Percentiles rank a stretch among this genome's conserved stretches.
phyloP scores from a whole-genome alignment of 2,797 vertebrate genomes.

The Myotis myotis region DNA sequence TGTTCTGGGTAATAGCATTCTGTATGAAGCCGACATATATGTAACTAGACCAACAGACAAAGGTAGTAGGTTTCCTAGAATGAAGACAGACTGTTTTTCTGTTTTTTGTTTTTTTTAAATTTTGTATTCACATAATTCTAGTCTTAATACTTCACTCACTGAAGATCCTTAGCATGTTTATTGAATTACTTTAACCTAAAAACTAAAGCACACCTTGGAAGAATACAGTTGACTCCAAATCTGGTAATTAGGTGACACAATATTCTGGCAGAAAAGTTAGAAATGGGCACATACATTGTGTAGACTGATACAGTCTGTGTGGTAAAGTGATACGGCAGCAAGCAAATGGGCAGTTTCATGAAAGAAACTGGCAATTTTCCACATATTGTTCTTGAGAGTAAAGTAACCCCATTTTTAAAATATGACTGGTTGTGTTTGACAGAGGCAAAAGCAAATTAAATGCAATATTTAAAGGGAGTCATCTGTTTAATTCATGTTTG shows the following conservation, averaged over 20 bases:
- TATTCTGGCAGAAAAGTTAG: background rate
- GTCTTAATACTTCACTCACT: background rate
- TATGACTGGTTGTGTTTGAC: background rate
- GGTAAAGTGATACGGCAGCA: background rate
- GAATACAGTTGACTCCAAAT: background rate
- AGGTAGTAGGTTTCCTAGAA: background rate
- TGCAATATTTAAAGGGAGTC: background rate
- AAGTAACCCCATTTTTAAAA: constrained; percentile 26
- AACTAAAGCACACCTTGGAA: background rate
- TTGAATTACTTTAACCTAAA: background rate
- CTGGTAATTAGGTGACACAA: background rate
- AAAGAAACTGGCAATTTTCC: background rate
- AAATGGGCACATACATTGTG: background rate
- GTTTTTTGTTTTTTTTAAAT: background rate
- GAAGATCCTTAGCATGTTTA: background rate
- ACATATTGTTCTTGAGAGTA: background rate
- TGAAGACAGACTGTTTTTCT: background rate
- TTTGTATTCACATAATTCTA: background rate
- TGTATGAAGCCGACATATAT: background rate
- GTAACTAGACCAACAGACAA: background rate
- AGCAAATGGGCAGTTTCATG: background rate
- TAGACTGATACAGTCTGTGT: background rate
- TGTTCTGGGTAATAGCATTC: background rate
- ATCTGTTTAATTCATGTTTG: background rate
- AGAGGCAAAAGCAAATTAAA: background rate